Conservation (phyloP, 2,888 invertebrate genomes). For the Campopleginae sp. region DNA sequence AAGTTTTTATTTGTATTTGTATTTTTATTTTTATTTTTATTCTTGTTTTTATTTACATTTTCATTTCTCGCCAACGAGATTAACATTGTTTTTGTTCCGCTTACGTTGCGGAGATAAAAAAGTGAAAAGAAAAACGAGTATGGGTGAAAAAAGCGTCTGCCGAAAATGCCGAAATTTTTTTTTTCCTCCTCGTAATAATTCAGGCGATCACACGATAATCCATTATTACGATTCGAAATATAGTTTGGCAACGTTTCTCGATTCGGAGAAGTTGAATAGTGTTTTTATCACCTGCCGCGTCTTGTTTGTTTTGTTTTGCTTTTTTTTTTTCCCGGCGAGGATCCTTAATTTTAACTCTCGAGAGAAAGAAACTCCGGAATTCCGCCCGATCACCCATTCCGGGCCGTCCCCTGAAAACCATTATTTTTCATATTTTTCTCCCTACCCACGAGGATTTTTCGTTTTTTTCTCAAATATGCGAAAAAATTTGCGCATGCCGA, state of each 20-base stretch:
- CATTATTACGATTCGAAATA: neutral
- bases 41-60: too few relatives aligned
- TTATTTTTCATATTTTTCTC: too few relatives aligned
- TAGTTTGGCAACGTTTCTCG: neutral
- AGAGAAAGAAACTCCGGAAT: neutral
- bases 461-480: too few relatives aligned
- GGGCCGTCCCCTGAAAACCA: too few relatives aligned
- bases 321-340: neutral
- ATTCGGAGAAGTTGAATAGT: neutral
- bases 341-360: neutral
- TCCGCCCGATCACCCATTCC: neutral
- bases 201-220: neutral
- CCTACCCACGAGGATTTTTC: too few relatives aligned
- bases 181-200: neutral
- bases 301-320: slow-evolving; percentile 2
- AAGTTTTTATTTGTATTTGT: too few relatives aligned
- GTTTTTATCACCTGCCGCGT: neutral
- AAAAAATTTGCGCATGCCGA: too few relatives aligned
- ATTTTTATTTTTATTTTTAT: too few relatives aligned
- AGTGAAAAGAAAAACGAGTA: neutral
- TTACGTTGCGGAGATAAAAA: neutral
- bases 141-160: neutral
- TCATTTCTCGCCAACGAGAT: neutral
- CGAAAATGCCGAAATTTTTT: neutral
- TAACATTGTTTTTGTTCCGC: neutral